Evolutionary conservation across 2,113 vertebrate genomes (phyloP), one percentile per base, ranked within the genome.

Genomic region (Dipodomys stephensi): DNA sequence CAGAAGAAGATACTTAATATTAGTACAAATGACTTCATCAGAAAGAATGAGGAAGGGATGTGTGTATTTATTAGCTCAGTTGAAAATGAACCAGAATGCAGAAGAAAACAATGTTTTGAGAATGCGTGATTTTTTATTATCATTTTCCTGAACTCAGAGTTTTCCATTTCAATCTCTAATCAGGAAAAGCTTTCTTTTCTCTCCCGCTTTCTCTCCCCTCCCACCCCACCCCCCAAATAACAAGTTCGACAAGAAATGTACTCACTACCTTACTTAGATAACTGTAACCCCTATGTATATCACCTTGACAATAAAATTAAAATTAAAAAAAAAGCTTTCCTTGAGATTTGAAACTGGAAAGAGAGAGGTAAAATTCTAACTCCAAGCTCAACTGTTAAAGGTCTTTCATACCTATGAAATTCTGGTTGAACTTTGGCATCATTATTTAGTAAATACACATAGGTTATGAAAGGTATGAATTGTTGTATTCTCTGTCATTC

Each of bases 281-380:
- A 39, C 39, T 39, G 39, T 39, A 39, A 0, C 4, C 39, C 39
- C 39, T 5, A 39, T 39, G 39, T 39, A 39, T 39, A 39, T 39
- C 39, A 39, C 39, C 39, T 39, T 39, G 39, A 39, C 39, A 39
- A 39, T 39, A 39, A 39, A 39, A 39, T 39, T 39, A 39, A 39
- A 39, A 39, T 39, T 39, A 39, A 39, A 39, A 39, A 35, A 44
- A 64, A 62, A 95, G 44, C 2, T 91, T 71, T 65, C 19, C 28
- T 68, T 82, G 46, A 89, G 16, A 94, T 68, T 80, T 80, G 46
- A 82, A 84, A 93, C 35, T 77, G 19, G 32, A 92, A 72, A 80
- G 11, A 83, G 44, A 94, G 78, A 57, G 4, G 1, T 80, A 83
- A 72, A 32, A 73, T 57, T 72, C 83, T 46, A 91, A 3, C 92